Conservation (phyloP, 2,113 vertebrate genomes). For the Protomyctophum bolini region DNA sequence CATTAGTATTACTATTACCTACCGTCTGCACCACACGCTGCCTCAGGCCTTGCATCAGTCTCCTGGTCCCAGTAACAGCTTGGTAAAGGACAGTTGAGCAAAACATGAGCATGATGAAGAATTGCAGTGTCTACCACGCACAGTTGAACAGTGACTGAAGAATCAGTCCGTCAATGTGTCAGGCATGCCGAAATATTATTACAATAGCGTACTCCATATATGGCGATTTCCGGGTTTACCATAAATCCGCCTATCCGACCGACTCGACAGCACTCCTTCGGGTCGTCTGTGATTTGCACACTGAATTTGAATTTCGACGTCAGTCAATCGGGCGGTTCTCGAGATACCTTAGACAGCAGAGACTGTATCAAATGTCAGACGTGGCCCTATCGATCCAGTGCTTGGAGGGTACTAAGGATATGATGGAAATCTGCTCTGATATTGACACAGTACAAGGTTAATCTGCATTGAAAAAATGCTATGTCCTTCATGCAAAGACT, state of each 20-base stretch:
- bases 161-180: background rate
- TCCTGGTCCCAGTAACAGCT: background rate
- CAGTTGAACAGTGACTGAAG: background rate
- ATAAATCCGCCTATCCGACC: too few species aligned
- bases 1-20: background rate
- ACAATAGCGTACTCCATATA: too few species aligned
- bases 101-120: background rate
- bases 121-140: background rate
- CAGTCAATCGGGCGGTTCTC: too few species aligned
- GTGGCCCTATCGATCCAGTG: constrained; percentile 20
- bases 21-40: background rate
- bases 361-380: constrained; percentile 25
- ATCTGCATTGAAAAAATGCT: too few species aligned
- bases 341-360: background rate
- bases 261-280: too few species aligned
- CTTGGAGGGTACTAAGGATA: constrained; percentile 9
- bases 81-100: background rate
- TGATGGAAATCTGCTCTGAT: background rate
- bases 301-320: too few species aligned
- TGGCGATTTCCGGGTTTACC: too few species aligned
- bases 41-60: background rate
- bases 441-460: too few species aligned
- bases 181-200: too few species aligned
- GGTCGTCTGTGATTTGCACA: too few species aligned
- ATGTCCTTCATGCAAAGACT: too few species aligned